Evolutionary conservation across 2,113 vertebrate species (phyloP), one percentile per base, ranked within the genome.

Genomic region (Hydropotes inermis): DNA sequence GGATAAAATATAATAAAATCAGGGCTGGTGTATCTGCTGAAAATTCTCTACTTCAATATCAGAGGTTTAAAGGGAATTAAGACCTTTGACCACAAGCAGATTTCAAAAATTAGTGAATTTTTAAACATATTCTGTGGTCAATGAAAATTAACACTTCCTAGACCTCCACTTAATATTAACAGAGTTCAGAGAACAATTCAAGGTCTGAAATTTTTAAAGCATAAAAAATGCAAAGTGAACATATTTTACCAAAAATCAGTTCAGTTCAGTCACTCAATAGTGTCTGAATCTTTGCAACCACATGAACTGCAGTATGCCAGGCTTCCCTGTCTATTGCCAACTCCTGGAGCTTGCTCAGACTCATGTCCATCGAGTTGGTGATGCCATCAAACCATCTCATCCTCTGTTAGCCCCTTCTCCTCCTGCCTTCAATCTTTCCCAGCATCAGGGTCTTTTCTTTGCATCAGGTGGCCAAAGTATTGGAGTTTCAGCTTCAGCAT

Each of bases 1-100:
- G n/a, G 43, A 94, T 94, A 94, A 95, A 90, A 57, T 50, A 54
- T 90, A 97, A 95, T 87, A 93, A 76, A 81, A 92, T 57, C 85
- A 92, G 33, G 47, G 9, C 81, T 50, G n/a, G 4, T 4, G 55
- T 87, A 87, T 74, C 67, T 92, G 33, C 19, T 60, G n/a, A 97
- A 95, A 83, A 57, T 28, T 28, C 3, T 79, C 6, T 87, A n/a
- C 30, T 92, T 97, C 52, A 97, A 55, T 87, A 95, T 78, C 61
- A 84, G 27, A 74, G 84, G 60, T 94, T 95, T 70, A 97, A 94
- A 91, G 94, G 54, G 28, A 25, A 52, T 58, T 76, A 88, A 89
- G n/a, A 67, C 28, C 17, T 95, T 91, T 89, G 67, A 81, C 78
- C 76, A 93, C 8, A 78, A 89, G 79, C 33, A 61, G 60, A 95